Evolutionary conservation across 2,113 vertebrate genomes (phyloP), one percentile per base, ranked within the genome.

Genomic region (Lepus americanus): DNA sequence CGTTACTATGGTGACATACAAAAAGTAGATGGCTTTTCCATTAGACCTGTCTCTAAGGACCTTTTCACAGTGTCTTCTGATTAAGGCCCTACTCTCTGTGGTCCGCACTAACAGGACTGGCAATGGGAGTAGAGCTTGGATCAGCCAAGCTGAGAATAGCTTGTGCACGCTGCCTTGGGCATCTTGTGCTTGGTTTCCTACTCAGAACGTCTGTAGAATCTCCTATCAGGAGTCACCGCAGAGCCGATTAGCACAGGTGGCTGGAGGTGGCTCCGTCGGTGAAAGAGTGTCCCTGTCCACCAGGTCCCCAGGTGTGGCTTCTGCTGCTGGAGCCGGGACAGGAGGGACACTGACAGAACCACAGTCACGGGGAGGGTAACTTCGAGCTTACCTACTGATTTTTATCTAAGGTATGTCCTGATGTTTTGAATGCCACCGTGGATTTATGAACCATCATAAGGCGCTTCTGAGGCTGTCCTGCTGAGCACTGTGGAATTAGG

Each of bases 11-110:
- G 95, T 83, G 95, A 97, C 86, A 39, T 63, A 78, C 5, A 29
- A 95, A 92, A 94, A 89, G 92, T n/a, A 95, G 51, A 81, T 67
- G 85, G 39, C 79, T 96, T 97, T 96, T 94, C 92, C 96, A 83
- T 77, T 95, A 86, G 85, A 64, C 64, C 51, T 51, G 69, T 96
- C 90, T 95, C 90, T 72, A 63, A 90, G 88, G 85, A 72, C 82
- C 67, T 94, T 94, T 94, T 44, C n/a, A 92, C 95, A 94, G 49
- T 86, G 53, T 89, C 13, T 90, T 91, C 94, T 90, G 78, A 95
- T 92, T 69, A 93, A 87, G 51, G 70, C 77, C 78, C 76, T 55
- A 53, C 29, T 94, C 69, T 90, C 70, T 49, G 59, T 53, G 27
- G 64, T 87, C 70, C 63, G 61, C 33, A 66, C 90, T 49, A 10